Conservation (phyloP, 35 echinoderm and acorn worm genomes). For the Ophioderma brevispina region DNA sequence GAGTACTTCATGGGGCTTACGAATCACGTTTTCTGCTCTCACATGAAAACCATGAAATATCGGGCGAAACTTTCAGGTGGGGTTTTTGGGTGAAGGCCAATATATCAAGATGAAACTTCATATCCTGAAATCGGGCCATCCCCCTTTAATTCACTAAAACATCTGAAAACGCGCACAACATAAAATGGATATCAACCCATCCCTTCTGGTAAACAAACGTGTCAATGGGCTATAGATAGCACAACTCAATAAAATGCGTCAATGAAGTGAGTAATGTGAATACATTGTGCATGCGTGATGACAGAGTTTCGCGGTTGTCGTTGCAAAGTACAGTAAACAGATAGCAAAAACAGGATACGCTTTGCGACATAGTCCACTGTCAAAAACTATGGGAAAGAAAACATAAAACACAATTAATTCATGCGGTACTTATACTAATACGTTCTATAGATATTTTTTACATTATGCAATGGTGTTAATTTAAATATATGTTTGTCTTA, state of each 20-base stretch:
- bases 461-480: neutral
- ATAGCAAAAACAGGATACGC: conserved; percentile 98
- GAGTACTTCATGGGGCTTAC: no score
- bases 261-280: neutral
- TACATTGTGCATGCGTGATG: conserved; percentile 29
- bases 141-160: no score
- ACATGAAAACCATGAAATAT: no score
- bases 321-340: conserved; percentile 47
- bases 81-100: no score
- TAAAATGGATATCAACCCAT: no score
- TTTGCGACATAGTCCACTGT: conserved; percentile 94
- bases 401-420: conserved; percentile 38
- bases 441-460: conserved; percentile 9
- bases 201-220: no score
- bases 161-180: no score
- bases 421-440: neutral
- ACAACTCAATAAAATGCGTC: neutral
- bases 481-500: neutral
- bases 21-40: no score
- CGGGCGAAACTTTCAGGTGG: no score
- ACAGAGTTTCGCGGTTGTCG: conserved; percentile 1
- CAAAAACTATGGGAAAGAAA: conserved; percentile 54
- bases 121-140: no score
- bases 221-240: neutral
- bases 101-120: no score